phyloP scores from a whole-genome alignment of 2,888 invertebrate genomes.

The Tetranychus piercei region DNA sequence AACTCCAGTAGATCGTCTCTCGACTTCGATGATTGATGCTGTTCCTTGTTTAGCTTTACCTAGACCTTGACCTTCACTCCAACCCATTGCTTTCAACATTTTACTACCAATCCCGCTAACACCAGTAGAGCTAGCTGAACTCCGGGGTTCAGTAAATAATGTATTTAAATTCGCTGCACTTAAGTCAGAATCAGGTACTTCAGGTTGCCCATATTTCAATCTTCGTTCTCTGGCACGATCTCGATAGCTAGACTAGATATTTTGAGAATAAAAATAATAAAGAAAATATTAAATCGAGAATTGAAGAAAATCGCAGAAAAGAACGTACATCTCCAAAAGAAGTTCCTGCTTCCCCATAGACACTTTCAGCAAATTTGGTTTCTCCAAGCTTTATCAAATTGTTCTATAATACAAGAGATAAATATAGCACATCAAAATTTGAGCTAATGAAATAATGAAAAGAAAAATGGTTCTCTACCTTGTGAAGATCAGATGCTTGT shows the following conservation, averaged over 20 bases:
- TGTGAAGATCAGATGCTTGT: slow-evolving; percentile 80
- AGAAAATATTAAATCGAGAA: slow-evolving; percentile 8
- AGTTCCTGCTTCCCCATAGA: not conserved
- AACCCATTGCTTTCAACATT: slow-evolving; percentile 94
- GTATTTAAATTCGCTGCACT: slow-evolving; percentile 44
- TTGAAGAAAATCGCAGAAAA: not conserved
- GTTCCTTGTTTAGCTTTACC: slow-evolving; percentile 75
- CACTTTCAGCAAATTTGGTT: slow-evolving; percentile 9
- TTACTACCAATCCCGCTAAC: slow-evolving; percentile 67
- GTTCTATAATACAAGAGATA: not conserved
- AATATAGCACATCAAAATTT: not conserved
- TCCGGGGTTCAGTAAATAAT: slow-evolving; percentile 23
- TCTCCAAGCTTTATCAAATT: slow-evolving; percentile 23
- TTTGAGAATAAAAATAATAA: not conserved
- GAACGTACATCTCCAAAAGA: not conserved
- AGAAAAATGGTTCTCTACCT: slow-evolving; percentile 31
- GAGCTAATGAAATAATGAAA: not conserved
- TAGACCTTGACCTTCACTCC: slow-evolving; percentile 89
- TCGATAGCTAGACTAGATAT: slow-evolving; percentile 43
- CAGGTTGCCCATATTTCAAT: slow-evolving; percentile 74
- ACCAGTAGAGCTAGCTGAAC: not conserved
- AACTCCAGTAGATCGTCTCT: slow-evolving; percentile 49
- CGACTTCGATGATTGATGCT: slow-evolving; percentile 71
- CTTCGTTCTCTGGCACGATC: slow-evolving; percentile 90
- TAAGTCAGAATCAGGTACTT: slow-evolving; percentile 52